Evolutionary conservation across 2,888 invertebrate species (phyloP).

Genomic region (Andrena marginata): DNA sequence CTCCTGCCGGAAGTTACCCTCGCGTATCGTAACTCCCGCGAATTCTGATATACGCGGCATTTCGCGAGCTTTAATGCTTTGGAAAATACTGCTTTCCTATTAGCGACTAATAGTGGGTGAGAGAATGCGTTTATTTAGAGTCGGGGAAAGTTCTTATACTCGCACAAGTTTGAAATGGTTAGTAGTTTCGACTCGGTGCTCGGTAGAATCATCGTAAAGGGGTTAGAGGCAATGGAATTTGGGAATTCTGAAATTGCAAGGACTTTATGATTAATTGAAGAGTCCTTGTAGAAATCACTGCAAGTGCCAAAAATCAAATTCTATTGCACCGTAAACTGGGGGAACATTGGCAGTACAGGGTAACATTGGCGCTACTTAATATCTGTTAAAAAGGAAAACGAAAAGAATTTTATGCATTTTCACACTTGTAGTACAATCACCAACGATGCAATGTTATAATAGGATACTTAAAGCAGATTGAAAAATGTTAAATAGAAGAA

Average conservation of each 20-base stretch:
- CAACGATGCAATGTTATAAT: too few species aligned
- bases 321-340: too few species aligned
- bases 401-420: too few species aligned
- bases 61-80: neutral
- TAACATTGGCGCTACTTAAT: too few species aligned
- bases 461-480: too few species aligned
- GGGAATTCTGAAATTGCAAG: neutral
- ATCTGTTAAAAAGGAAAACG: too few species aligned
- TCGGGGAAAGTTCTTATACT: neutral
- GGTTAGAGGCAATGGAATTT: neutral
- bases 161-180: neutral
- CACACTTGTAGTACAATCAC: too few species aligned
- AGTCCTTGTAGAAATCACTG: too few species aligned
- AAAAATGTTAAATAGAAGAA: too few species aligned
- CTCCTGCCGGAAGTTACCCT: neutral
- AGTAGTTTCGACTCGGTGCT: neutral
- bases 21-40: conserved; percentile 1
- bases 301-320: too few species aligned
- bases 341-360: too few species aligned
- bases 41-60: conserved; percentile 17
- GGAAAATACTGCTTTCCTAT: conserved; percentile 23
- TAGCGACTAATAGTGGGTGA: conserved; percentile 4
- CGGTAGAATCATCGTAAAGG: neutral
- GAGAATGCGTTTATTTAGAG: neutral
- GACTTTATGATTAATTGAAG: too few species aligned